Conservation (phyloP, 2,113 vertebrate species). For the Ceratotherium simum region DNA sequence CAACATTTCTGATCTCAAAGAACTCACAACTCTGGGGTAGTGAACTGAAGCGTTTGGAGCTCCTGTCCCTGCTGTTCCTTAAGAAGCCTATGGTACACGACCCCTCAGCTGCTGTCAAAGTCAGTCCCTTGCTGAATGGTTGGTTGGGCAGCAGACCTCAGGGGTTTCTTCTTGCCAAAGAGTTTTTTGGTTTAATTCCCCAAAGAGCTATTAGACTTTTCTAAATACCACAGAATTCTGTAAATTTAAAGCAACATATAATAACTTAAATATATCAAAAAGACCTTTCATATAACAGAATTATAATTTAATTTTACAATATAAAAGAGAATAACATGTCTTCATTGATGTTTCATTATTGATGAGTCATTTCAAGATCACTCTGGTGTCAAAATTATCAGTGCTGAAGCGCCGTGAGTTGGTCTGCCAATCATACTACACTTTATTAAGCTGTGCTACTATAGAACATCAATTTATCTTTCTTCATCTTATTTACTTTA, state of each 20-base stretch:
- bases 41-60: neutral
- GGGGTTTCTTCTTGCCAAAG: neutral
- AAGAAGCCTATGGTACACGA: neutral
- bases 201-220: neutral
- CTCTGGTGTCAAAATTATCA: neutral
- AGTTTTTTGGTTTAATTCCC: neutral
- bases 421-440: neutral
- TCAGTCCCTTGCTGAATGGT: neutral
- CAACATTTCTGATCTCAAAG: neutral
- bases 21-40: neutral
- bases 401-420: neutral
- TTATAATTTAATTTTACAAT: slow-evolving; percentile 40
- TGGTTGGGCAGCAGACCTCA: neutral
- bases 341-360: neutral
- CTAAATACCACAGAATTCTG: neutral
- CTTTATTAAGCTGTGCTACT: neutral
- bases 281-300: neutral
- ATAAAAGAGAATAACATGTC: neutral
- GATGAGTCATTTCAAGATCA: neutral
- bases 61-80: neutral
- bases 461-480: neutral
- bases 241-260: neutral
- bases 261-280: slow-evolving; percentile 17
- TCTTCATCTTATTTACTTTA: slow-evolving; percentile 23
- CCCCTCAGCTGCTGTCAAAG: neutral